Evolutionary conservation across 2,113 vertebrate species (phyloP).

Genomic region (Gavia stellata): DNA sequence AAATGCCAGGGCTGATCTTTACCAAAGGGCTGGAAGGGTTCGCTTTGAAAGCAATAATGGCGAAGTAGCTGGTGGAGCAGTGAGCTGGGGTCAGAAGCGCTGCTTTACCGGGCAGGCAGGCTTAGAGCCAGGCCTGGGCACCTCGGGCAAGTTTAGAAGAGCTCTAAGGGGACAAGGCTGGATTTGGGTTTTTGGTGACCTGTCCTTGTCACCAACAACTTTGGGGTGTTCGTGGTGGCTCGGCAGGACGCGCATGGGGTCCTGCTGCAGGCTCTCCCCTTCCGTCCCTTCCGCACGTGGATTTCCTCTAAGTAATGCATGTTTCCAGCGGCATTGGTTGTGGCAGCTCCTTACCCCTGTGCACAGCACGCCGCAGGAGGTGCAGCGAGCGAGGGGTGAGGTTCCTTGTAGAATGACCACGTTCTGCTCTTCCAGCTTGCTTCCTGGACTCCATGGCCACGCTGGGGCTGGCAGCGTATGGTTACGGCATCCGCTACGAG

Average conservation of each 20-base stretch:
- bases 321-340: background rate
- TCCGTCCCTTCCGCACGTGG: background rate
- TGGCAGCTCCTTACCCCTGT: background rate
- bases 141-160: background rate
- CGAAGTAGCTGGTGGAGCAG: background rate
- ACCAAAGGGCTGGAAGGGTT: background rate
- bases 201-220: background rate
- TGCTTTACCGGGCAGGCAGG: background rate
- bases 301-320: background rate
- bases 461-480: conserved; percentile 82
- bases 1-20: background rate
- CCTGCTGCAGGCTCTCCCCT: background rate
- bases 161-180: background rate
- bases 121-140: background rate
- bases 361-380: accelerated
- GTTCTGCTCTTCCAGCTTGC: conserved; percentile 75
- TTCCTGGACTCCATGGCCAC: conserved; percentile 90
- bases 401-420: background rate
- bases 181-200: background rate
- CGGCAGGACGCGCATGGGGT: accelerated
- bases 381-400: accelerated
- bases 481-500: conserved; percentile 89
- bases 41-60: background rate
- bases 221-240: background rate
- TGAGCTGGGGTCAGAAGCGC: background rate